Base-by-base conservation (phyloP, 2,888 invertebrate genomes). In the Tetramorium bicarinatum region DNA sequence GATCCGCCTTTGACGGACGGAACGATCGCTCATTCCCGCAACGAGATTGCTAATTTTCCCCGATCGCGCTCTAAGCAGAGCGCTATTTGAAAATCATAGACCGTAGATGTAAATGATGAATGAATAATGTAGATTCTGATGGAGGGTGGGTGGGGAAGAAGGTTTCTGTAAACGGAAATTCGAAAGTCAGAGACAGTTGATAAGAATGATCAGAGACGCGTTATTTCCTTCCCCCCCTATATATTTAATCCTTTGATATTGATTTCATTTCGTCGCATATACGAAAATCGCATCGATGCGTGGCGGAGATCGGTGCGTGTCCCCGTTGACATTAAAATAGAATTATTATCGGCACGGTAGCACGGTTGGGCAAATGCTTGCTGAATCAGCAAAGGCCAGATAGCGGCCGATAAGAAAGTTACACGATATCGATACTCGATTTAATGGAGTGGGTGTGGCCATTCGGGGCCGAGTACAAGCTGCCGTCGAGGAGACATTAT, bases 381-480 rank as follows among this genome's bases (percentile, higher is more conserved):
- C 75, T 88, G 89, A 90, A 88, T 88, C 90, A 87, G 87, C 88
- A 41, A 75, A 71, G 61, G 54, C 44, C 44, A 64, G 89, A 89
- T 89, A 89, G 88, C 79, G 11, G 69, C 25, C 47, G 89, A 90
- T 90, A 90, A 90, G 74, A 66, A 29, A 71, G 82, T 74, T 85
- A 77, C 81, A 52, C 82, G 85, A 85, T 88, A 87, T 88, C 84
- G 85, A 86, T 87, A 77, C 66, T 79, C 76, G 87, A 84, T 87
- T 90, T 89, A 89, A 88, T 86, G 86, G 85, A 80, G 90, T 86
- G 84, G 90, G 89, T 80, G 89, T 88, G 88, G 88, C 79, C 44
- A 44, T 34, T 34, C 29, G 18, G n/a, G 25, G 21, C 59, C 9
- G 82, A 67, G 54, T 76, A 79, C 80, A 84, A 64, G 86, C 89